Conservation (phyloP, 2,888 invertebrate species). For the Sussaba pulchella region DNA sequence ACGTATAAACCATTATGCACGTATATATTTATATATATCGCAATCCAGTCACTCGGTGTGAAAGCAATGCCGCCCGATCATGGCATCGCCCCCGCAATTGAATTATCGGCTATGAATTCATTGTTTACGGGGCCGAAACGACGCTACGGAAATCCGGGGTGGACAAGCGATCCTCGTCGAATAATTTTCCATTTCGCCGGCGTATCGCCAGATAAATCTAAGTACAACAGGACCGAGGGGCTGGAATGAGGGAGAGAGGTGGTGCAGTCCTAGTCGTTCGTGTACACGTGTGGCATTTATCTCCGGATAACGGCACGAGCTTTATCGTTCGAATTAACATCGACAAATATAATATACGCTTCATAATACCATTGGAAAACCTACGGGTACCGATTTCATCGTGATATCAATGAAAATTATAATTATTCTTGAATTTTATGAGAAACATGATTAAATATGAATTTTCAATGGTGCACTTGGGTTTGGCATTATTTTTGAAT, state of each 20-base stretch:
- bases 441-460: too few species aligned
- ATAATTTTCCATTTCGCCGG: constrained; percentile 65
- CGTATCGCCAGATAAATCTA: constrained; percentile 65
- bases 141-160: constrained; percentile 64
- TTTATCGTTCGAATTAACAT: constrained; percentile 64
- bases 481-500: too few species aligned
- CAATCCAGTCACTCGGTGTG: constrained; percentile 33
- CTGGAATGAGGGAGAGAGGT: constrained; percentile 2
- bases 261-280: too few species aligned
- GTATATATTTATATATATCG: constrained; percentile 8
- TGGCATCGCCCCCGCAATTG: constrained; percentile 64
- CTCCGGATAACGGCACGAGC: constrained; percentile 52
- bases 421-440: too few species aligned
- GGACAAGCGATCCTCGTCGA: constrained; percentile 64
- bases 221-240: constrained; percentile 57
- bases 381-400: neutral
- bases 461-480: too few species aligned
- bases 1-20: constrained; percentile 16
- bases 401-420: neutral
- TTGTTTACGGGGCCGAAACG: constrained; percentile 61
- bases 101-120: constrained; percentile 67
- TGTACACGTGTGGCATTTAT: constrained; percentile 54
- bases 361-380: neutral
- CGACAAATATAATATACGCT: constrained; percentile 54
- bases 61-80: constrained; percentile 48